Conservation (phyloP, 64 coral and sea anemone species). For the Stylophora pistillata region DNA sequence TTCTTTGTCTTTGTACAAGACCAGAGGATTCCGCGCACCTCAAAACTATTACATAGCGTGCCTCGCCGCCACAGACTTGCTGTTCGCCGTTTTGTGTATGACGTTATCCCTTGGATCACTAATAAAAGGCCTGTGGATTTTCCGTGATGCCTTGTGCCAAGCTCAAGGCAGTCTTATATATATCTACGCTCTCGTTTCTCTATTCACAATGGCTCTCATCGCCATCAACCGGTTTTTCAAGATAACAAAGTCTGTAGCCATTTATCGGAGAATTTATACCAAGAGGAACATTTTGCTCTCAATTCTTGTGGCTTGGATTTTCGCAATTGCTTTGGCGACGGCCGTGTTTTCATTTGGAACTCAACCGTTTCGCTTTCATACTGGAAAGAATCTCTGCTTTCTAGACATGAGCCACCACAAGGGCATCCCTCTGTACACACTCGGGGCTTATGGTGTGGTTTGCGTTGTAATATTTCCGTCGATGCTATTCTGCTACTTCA, state of each 20-base stretch:
- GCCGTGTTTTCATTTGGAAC: conserved; percentile 1
- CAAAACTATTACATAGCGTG: conserved; percentile 25
- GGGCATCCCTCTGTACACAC: neutral
- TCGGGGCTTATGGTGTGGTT: neutral
- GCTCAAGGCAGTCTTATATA: conserved; percentile 26
- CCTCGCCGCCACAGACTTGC: conserved; percentile 3
- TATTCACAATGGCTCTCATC: conserved; percentile 35
- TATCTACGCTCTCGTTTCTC: neutral
- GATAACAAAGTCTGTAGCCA: neutral
- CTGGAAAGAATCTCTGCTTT: conserved; percentile 29
- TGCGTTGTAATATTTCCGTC: neutral
- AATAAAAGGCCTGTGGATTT: conserved; percentile 43
- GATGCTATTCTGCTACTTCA: conserved; percentile 21
- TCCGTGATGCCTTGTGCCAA: conserved; percentile 20
- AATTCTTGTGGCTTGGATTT: neutral
- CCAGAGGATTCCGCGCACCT: neutral
- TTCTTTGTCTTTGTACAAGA: conserved; percentile 26
- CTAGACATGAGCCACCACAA: neutral
- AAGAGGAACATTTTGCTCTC: conserved; percentile 2
- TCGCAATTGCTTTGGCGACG: neutral
- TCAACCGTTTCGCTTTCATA: conserved; percentile 33
- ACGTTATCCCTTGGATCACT: conserved; percentile 14
- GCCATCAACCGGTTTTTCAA: conserved; percentile 50
- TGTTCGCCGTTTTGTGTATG: conserved; percentile 14
- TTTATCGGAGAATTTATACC: conserved; percentile 2